Evolutionary conservation across 1,140 invertebrate species (phyloP).

Genomic region (Drosophila kohkoa): DNA sequence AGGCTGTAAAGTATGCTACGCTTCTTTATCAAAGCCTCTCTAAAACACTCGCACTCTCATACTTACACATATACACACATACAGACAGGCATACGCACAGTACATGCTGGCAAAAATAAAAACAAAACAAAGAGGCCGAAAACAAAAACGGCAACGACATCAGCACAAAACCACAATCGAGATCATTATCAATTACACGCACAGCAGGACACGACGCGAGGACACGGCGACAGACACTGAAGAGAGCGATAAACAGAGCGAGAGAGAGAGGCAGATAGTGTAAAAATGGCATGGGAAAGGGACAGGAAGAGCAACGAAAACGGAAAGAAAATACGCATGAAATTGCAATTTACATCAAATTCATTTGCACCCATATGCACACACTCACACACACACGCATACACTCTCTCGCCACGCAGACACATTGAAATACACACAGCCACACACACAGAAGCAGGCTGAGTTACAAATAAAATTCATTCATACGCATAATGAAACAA

Average conservation of each 20-base stretch:
- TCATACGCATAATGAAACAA: conserved; percentile 81
- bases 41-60: conserved; percentile 18
- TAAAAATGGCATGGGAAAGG: conserved; percentile 6
- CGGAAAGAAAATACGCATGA: conserved; percentile 80
- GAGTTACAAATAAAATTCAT: conserved; percentile 80
- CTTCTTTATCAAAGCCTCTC: conserved; percentile 63
- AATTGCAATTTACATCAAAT: conserved; percentile 83
- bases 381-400: conserved; percentile 28
- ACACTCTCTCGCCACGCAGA: conserved; percentile 13
- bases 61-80: conserved; percentile 41
- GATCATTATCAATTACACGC: conserved; percentile 82
- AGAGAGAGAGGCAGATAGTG: background rate
- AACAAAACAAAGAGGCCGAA: conserved; percentile 54
- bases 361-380: conserved; percentile 78
- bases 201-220: conserved; percentile 70
- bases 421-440: conserved; percentile 14
- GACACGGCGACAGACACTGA: conserved; percentile 46
- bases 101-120: conserved; percentile 42
- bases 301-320: conserved; percentile 40
- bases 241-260: conserved; percentile 7
- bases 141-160: conserved; percentile 48
- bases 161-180: conserved; percentile 73
- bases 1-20: conserved; percentile 55
- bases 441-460: conserved; percentile 17
- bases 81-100: conserved; percentile 8